Conservation (phyloP, 1,140 invertebrate species). For the Leptinotarsa undecemlineata region DNA sequence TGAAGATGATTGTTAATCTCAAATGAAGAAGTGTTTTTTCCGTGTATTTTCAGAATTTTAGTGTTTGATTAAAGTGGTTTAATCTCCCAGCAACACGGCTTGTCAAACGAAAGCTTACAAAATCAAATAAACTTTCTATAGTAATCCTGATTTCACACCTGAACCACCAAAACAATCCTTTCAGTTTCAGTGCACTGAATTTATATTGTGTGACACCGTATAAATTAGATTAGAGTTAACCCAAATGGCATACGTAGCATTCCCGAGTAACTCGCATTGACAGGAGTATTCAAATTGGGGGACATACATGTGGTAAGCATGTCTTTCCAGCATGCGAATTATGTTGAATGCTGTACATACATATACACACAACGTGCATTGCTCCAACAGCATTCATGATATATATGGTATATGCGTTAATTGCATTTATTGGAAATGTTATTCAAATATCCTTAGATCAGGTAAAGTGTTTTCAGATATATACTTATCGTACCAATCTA, state of each 20-base stretch:
- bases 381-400: neutral
- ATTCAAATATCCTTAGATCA: too few relatives aligned
- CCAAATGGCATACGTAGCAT: conserved; percentile 4
- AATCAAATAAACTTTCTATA: too few relatives aligned
- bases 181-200: conserved; percentile 1
- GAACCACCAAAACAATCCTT: too few relatives aligned
- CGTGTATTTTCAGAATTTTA: too few relatives aligned
- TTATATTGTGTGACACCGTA: neutral
- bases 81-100: too few relatives aligned
- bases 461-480: too few relatives aligned
- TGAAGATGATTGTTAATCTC: too few relatives aligned
- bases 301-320: conserved; percentile 16
- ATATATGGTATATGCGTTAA: neutral
- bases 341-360: conserved; percentile 9
- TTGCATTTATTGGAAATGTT: neutral
- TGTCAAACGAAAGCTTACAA: too few relatives aligned
- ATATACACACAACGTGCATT: conserved; percentile 1
- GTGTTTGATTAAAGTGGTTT: too few relatives aligned
- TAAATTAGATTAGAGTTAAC: conserved; percentile 18
- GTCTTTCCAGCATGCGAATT: conserved; percentile 13
- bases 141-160: too few relatives aligned
- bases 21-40: too few relatives aligned
- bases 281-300: conserved; percentile 20
- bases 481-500: too few relatives aligned
- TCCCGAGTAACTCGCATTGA: conserved; percentile 9